These are phyloP conservation scores for Crypturellus undulatus DNA, from an alignment of 2,113 vertebrate genomes.

Conservation along the genomic window DNA sequence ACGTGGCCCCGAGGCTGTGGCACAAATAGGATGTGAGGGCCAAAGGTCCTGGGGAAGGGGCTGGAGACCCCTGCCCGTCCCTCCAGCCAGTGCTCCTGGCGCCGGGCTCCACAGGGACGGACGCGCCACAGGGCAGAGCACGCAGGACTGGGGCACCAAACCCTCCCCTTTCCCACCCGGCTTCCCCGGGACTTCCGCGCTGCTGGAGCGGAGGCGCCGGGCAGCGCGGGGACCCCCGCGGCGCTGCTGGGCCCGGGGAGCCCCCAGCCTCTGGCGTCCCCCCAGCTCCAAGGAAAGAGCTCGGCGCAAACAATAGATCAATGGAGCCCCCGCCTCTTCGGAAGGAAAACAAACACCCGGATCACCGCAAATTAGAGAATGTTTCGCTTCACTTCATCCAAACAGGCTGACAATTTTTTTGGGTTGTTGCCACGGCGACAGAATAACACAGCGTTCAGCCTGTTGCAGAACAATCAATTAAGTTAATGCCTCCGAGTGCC, in stretches of 20 bases:
- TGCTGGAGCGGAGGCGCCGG: no score
- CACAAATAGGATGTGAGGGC: no score
- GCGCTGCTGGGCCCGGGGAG: no score
- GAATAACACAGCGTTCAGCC: constrained; percentile 85
- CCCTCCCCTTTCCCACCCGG: no score
- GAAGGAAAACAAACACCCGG: constrained; percentile 77
- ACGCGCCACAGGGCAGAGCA: no score
- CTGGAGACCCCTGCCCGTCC: not conserved
- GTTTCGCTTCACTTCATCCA: constrained; percentile 90
- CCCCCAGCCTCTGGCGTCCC: not conserved
- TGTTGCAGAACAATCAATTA: constrained; percentile 92
- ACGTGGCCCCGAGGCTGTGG: no score
- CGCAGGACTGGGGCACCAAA: no score
- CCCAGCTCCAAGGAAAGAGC: not conserved
- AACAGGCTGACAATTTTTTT: constrained; percentile 86
- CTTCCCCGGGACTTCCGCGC: no score
- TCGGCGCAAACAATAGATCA: constrained; percentile 71
- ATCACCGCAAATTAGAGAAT: constrained; percentile 88
- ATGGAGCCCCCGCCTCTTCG: constrained; percentile 65
- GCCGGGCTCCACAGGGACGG: not conserved
- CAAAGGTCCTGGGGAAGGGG: no score
- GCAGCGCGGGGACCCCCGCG: no score
- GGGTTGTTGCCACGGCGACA: constrained; percentile 87
- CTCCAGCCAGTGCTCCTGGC: no score
- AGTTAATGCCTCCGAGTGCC: constrained; percentile 81